Base-by-base conservation (phyloP, 2,113 vertebrate genomes). In the Coracopsis vasa region DNA sequence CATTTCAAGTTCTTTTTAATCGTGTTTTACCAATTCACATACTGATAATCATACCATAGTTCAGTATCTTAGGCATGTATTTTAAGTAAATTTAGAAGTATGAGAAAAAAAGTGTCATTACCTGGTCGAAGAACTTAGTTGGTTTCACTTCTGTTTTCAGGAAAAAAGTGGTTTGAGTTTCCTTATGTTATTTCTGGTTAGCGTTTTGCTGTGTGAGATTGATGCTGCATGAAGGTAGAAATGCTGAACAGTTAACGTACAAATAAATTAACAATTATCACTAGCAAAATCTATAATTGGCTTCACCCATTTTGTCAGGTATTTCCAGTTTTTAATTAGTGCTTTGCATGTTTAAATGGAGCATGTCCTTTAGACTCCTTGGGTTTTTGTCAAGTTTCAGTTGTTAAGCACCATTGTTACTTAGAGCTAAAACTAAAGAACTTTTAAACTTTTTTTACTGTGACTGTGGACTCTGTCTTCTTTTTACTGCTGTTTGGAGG, bases 281-380 rank as follows among this genome's bases (percentile, higher is more conserved):
- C 33, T 50, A 42, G 44, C 66, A 86, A 80, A 88, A 81, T 70
- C 48, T 41, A 4, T 92, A 78, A 71, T 75, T 85, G 50, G 15
- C 75, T 90, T 95, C 54, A 54, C 67, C n/a, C 7, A 5, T 74
- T 95, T 94, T 95, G 64, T 80, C 88, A 90, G 54, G 90, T 81
- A 80, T 90, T 95, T 93, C 86, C 27, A 79, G 75, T 88, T 95
- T 91, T 84, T 88, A 84, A 64, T 91, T 81, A 84, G 12, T 53
- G 39, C 31, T 44, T 64, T 87, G 19, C 73, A 5, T 93, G 87
- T 84, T 71, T 70, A 54, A 92, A 78, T 31, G 64, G 64, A 48
- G 11, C 61, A 31, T 39, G 37, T n/a, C 45, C 45, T 93, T 88
- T 39, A 3, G 51, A 28, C 42, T 88, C 80, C 31, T 88, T 17